Base-by-base conservation (phyloP, 1,140 invertebrate species). In the Lepidurus couesii region DNA sequence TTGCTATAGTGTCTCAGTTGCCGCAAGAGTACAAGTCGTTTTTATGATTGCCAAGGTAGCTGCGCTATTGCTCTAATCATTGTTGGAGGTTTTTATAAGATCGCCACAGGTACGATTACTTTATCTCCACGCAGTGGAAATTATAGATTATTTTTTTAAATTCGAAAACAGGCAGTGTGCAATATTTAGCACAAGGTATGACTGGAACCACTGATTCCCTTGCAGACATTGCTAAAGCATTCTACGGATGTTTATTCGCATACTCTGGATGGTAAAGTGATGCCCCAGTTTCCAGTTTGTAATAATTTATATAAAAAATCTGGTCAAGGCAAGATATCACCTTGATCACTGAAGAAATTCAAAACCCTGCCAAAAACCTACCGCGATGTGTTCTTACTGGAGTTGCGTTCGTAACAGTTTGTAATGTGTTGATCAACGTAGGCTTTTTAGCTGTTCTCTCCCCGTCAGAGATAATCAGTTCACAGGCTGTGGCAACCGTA, bases 331-430 rank as follows among this genome's bases (percentile, higher is more conserved):
- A 90, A 83, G 89, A 89, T 82, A 82, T 90, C 73, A 90, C 90
- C 84, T 90, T 88, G 83, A 88, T 91, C 16, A 89, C 90, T 77
- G 90, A 92, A 84, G 90, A 91, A 82, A 83, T 91, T 7, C 87
- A 90, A 81, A 88, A 91, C 82, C 90, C 90, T 11, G 86, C 87
- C 83, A 87, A 89, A 82, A 91, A 91, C 83, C 84, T 91, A n/a
- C 89, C 90, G 10, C 85, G 86, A 47, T 86, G 90, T 7, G 90
- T 91, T 78, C 86, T 88, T 80, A 88, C 89, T 78, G 90, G 89
- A 0, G 87, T 88, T 80, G 86, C 88, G 45, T 80, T 90, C 43
- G 88, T 89, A 5, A 91, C 89, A 0, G 65, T 88, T 1, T 87
- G 90, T 73, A 91, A 91, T 82, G 84, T 89, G 13, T 81, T 91